phyloP scores from a whole-genome alignment of 2,888 invertebrate species.

The Augochlorella aurata region DNA sequence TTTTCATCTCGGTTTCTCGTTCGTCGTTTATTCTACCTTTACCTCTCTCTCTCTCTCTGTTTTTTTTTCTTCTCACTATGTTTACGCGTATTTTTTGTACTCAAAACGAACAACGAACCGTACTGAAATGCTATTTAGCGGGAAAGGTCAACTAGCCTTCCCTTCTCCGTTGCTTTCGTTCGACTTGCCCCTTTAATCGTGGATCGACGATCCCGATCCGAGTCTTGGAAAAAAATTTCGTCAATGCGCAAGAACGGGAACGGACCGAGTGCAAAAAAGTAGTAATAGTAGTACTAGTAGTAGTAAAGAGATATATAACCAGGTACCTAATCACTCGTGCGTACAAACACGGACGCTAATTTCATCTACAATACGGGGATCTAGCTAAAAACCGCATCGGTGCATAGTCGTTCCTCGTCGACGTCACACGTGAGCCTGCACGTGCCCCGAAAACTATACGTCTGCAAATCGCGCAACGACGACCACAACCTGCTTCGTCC shows the following conservation, averaged over 20 bases:
- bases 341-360: not conserved
- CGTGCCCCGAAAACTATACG: conserved; percentile 29
- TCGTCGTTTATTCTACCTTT: too few species aligned
- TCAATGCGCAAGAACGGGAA: not conserved
- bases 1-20: not conserved
- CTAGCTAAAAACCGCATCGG: not conserved
- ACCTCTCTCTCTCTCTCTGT: not conserved
- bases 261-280: not conserved
- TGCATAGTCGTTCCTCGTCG: not conserved
- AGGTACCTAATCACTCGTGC: conserved; percentile 27
- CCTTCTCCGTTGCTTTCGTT: not conserved
- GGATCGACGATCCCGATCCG: not conserved
- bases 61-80: not conserved
- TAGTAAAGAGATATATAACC: not conserved
- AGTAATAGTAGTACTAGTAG: not conserved
- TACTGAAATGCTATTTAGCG: not conserved
- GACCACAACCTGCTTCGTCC: not conserved
- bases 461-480: not conserved
- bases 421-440: conserved; percentile 52
- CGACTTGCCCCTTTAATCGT: not conserved
- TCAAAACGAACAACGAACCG: not conserved
- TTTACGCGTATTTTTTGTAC: not conserved
- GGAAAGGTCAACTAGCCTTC: not conserved
- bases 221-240: not conserved
- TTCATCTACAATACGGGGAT: not conserved